These are phyloP conservation scores for Nettapus auritus DNA, from an alignment of 2,113 vertebrate genomes.

Conservation along the genomic window DNA sequence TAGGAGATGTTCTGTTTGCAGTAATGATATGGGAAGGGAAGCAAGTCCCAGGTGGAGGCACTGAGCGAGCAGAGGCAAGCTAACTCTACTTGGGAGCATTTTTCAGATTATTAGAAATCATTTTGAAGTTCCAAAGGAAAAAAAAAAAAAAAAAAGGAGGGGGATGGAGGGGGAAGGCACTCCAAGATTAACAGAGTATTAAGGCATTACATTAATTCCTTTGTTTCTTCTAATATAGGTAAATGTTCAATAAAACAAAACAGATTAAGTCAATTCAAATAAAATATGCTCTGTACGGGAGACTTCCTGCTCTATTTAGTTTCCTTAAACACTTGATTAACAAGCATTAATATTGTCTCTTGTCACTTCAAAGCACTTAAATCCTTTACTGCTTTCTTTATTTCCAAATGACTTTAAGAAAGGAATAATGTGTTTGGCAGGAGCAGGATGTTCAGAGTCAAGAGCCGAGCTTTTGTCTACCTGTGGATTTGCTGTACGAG, in stretches of 20 bases:
- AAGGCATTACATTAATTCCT: neutral
- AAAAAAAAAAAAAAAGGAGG: neutral
- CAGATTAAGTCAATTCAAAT: neutral
- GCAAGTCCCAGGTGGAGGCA: neutral
- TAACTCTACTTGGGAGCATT: neutral
- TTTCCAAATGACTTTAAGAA: neutral
- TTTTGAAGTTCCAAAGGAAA: neutral
- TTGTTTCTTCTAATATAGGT: neutral
- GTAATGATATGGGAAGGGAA: neutral
- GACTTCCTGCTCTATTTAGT: neutral
- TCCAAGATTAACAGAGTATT: neutral
- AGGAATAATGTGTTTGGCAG: neutral
- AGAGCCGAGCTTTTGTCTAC: neutral
- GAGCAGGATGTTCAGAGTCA: neutral
- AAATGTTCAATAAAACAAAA: neutral
- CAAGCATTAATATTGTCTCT: neutral
- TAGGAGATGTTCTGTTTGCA: neutral
- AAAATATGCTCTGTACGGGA: neutral
- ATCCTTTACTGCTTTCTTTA: neutral
- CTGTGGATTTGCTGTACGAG: neutral
- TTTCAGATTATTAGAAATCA: neutral
- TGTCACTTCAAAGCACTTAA: neutral
- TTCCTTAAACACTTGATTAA: neutral
- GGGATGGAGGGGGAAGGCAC: neutral
- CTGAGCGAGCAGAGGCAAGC: neutral